Conservation (phyloP, 2,888 invertebrate species). For the Philopedon plagiatum region DNA sequence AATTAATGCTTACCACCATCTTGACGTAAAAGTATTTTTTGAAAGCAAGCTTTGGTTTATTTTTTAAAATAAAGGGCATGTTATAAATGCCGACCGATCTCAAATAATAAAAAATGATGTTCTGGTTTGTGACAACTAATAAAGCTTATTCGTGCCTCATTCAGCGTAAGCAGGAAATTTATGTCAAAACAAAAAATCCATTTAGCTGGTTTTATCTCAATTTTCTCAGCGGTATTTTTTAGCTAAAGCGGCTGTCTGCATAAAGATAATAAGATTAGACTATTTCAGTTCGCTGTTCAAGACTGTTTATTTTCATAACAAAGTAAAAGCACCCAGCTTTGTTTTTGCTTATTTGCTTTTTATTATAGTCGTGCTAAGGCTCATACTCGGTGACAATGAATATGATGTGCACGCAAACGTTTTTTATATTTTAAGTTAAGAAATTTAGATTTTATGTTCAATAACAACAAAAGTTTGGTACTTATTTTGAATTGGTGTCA, state of each 20-base stretch:
- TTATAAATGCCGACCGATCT: background rate
- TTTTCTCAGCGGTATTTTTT: background rate
- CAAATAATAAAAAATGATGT: conserved; percentile 3
- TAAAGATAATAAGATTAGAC: background rate
- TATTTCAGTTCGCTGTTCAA: background rate
- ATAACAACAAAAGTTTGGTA: no score
- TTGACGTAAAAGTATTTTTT: no score
- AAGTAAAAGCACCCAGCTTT: background rate
- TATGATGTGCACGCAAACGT: no score
- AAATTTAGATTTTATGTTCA: no score
- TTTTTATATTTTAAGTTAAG: no score
- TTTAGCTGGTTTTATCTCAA: background rate
- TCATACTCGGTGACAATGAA: no score
- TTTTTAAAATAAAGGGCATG: background rate
- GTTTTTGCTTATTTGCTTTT: background rate
- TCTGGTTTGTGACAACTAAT: conserved; percentile 5
- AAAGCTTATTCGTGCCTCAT: conserved; percentile 1
- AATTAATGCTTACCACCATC: no score
- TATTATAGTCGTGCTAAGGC: no score
- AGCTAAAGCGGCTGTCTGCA: background rate
- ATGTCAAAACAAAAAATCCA: background rate
- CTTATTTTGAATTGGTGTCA: no score
- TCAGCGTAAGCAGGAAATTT: background rate
- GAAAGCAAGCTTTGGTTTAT: background rate
- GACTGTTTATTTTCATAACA: background rate